A percentile compares a stretch with the other conserved stretches of the same genome.
phyloP scores from a whole-genome alignment of 37 sponge, comb jelly and placozoan species.

The Oopsacas minuta region DNA sequence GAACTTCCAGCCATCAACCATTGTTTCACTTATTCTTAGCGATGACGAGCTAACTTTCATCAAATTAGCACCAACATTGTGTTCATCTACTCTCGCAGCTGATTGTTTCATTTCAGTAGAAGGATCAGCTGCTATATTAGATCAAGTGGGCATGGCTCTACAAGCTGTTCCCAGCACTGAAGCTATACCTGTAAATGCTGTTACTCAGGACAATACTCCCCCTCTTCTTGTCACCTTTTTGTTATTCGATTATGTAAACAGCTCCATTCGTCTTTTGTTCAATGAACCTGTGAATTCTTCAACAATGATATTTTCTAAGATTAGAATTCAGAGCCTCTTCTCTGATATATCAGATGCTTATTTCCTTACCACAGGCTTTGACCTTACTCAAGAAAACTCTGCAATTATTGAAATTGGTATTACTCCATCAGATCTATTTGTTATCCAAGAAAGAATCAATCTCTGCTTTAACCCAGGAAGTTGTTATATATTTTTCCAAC shows the following conservation, averaged over 20 bases:
- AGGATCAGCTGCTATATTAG: background rate
- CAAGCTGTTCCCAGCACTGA: background rate
- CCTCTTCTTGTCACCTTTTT: background rate
- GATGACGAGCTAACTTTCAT: slow-evolving; percentile 50
- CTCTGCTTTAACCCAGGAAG: slow-evolving; percentile 19
- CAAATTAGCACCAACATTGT: slow-evolving; percentile 26
- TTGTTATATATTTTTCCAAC: slow-evolving; percentile 43
- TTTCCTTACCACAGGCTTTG: slow-evolving; percentile 27
- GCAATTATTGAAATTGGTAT: slow-evolving; percentile 28
- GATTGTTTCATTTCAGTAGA: background rate
- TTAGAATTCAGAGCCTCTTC: slow-evolving; percentile 23
- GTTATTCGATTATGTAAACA: background rate
- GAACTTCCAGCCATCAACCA: slow-evolving; percentile 39
- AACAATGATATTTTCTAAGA: background rate
- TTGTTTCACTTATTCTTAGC: slow-evolving; percentile 29
- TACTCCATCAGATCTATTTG: background rate
- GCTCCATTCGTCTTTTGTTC: slow-evolving; percentile 21
- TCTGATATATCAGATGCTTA: background rate
- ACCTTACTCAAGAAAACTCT: slow-evolving; percentile 23
- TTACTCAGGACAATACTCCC: background rate
- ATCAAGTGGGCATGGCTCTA: background rate
- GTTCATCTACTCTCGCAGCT: background rate
- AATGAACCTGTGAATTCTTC: slow-evolving; percentile 27
- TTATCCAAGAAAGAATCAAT: slow-evolving; percentile 2
- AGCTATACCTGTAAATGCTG: background rate